Conservation (phyloP, 2,113 vertebrate genomes). For the Cyrtonyx montezumae region DNA sequence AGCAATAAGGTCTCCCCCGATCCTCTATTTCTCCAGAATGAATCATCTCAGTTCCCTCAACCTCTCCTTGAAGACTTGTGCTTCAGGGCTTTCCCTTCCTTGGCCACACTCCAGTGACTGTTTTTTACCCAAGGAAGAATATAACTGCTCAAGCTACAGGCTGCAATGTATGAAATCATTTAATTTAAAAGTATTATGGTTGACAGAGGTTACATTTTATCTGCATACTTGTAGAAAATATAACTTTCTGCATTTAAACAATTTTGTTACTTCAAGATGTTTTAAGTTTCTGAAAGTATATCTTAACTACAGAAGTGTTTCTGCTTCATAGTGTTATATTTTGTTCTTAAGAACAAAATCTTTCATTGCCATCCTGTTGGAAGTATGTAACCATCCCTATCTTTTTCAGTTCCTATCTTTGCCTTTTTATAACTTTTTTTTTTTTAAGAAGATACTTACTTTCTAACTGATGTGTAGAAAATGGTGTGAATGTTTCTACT, state of each 20-base stretch:
- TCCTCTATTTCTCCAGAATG: too few species aligned
- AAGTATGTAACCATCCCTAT: neutral
- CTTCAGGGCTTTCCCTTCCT: too few species aligned
- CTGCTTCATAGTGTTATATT: neutral
- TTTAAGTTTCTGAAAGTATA: neutral
- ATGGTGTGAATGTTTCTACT: constrained; percentile 56
- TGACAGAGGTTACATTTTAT: neutral
- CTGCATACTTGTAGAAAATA: neutral
- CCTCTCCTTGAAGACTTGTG: too few species aligned
- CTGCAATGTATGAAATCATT: neutral
- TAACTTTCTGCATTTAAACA: neutral
- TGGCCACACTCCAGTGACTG: too few species aligned
- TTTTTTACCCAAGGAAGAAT: too few species aligned
- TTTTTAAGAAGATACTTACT: constrained; percentile 62
- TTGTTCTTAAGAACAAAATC: neutral
- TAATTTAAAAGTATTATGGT: neutral
- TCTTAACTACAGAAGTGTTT: neutral
- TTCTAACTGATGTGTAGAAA: constrained; percentile 28
- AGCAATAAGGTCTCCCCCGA: too few species aligned
- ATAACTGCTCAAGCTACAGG: too few species aligned
- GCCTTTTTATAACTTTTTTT: neutral
- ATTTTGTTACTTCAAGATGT: neutral
- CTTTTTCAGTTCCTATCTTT: neutral
- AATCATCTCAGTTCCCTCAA: too few species aligned
- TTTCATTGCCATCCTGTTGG: neutral